Conservation (phyloP, 2,888 invertebrate genomes). For the Macaria notata region DNA sequence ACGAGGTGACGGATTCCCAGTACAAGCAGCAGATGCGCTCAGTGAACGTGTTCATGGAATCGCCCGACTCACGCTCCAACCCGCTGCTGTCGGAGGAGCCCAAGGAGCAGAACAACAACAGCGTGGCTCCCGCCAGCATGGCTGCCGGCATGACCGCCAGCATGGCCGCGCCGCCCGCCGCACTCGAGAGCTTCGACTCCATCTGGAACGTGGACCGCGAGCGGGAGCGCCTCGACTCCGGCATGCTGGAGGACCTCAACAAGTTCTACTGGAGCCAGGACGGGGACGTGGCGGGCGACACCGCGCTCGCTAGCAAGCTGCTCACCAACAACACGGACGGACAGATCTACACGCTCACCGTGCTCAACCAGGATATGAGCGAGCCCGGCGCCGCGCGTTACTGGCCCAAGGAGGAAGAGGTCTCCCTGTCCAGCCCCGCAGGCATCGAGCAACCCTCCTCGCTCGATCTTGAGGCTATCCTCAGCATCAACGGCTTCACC, state of each 20-base stretch:
- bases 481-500: slow-evolving; percentile 86
- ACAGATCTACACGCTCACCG: slow-evolving; percentile 92
- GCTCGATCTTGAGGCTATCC: slow-evolving; percentile 90
- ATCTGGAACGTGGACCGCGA: slow-evolving; percentile 89
- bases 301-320: slow-evolving; percentile 76
- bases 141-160: slow-evolving; percentile 52
- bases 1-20: slow-evolving; percentile 87
- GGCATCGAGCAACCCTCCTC: slow-evolving; percentile 83
- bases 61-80: slow-evolving; percentile 76
- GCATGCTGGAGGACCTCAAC: slow-evolving; percentile 92
- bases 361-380: slow-evolving; percentile 90
- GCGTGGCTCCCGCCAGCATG: slow-evolving; percentile 65
- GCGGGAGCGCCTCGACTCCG: slow-evolving; percentile 86
- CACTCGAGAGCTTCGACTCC: slow-evolving; percentile 80
- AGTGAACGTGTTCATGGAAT: slow-evolving; percentile 85
- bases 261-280: slow-evolving; percentile 91
- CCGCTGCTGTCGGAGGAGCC: slow-evolving; percentile 78
- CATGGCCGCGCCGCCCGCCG: slow-evolving; percentile 68
- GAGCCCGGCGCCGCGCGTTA: slow-evolving; percentile 84
- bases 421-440: slow-evolving; percentile 82
- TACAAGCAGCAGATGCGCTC: slow-evolving; percentile 86
- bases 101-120: slow-evolving; percentile 85
- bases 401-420: slow-evolving; percentile 85
- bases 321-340: slow-evolving; percentile 88
- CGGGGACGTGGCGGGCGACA: slow-evolving; percentile 80